These are phyloP conservation scores for Anseranas semipalmata DNA, from an alignment of 2,113 vertebrate genomes.

Conservation along the genomic window DNA sequence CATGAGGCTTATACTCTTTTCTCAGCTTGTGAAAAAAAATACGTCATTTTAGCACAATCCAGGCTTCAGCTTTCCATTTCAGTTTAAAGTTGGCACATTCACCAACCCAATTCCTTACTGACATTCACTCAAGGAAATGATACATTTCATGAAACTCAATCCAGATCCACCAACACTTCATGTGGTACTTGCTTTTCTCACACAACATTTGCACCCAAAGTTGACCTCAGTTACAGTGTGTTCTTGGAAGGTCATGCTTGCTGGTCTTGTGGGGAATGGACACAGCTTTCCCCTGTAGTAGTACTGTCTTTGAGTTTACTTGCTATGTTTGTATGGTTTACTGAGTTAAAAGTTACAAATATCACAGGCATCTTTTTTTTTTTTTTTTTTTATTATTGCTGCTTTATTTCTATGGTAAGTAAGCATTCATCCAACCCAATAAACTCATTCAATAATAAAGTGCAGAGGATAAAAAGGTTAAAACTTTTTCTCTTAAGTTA, in stretches of 20 bases:
- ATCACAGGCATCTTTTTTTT: not conserved
- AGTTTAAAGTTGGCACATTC: not conserved
- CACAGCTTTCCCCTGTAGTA: not conserved
- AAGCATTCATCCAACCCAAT: not conserved
- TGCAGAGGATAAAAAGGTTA: not conserved
- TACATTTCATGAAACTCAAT: not conserved
- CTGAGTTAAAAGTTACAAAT: not conserved
- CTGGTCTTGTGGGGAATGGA: not conserved
- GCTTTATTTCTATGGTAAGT: not conserved
- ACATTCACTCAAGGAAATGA: not conserved
- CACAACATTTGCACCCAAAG: not conserved
- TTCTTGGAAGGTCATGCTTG: not conserved
- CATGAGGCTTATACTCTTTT: not conserved
- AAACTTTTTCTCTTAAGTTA: not conserved
- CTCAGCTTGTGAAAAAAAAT: not conserved
- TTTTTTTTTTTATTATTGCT: not conserved
- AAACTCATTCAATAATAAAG: not conserved
- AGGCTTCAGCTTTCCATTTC: not conserved
- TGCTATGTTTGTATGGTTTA: not conserved
- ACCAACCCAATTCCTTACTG: not conserved
- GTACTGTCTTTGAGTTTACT: not conserved
- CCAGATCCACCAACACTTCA: not conserved
- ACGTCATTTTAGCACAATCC: not conserved
- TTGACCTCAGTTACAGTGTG: too few relatives aligned
- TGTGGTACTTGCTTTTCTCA: not conserved